Percentiles rank a stretch among this genome's conserved stretches.
phyloP scores from a whole-genome alignment of 2,113 vertebrate species.

The Microtus montanus region DNA sequence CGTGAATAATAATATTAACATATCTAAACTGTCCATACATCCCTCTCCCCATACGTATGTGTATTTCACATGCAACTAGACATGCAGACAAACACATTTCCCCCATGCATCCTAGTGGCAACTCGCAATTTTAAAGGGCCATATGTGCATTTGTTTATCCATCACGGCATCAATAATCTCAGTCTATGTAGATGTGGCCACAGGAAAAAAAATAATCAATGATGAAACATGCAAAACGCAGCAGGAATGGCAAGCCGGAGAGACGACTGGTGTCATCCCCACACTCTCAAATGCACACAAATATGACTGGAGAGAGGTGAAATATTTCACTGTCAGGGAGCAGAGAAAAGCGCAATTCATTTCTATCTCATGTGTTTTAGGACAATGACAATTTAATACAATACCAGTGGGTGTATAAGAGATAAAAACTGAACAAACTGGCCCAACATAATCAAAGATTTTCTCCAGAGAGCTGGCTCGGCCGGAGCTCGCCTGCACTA shows the following conservation, averaged over 20 bases:
- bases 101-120: not conserved
- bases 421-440: conserved; percentile 88
- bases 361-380: conserved; percentile 89
- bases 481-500: conserved; percentile 76
- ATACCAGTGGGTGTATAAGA: conserved; percentile 89
- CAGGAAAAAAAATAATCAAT: conserved; percentile 61
- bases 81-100: not conserved
- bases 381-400: conserved; percentile 94
- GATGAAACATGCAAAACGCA: conserved; percentile 69
- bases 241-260: conserved; percentile 81
- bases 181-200: accelerated
- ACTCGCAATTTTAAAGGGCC: conserved; percentile 19
- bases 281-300: conserved; percentile 88
- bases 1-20: not conserved
- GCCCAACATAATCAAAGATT: conserved; percentile 85
- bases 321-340: conserved; percentile 99
- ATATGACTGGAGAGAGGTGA: conserved; percentile 93
- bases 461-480: conserved; percentile 85
- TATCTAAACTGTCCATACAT: not conserved
- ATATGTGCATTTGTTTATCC: not conserved
- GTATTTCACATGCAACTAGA: not conserved
- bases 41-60: not conserved
- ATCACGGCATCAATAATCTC: not conserved
- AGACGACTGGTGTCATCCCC: conserved; percentile 86
- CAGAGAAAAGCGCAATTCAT: conserved; percentile 91